A percentile compares a stretch with the other conserved stretches of the same genome.
phyloP scores from a whole-genome alignment of 2,113 vertebrate species.

The Forbesichthys agassizii region DNA sequence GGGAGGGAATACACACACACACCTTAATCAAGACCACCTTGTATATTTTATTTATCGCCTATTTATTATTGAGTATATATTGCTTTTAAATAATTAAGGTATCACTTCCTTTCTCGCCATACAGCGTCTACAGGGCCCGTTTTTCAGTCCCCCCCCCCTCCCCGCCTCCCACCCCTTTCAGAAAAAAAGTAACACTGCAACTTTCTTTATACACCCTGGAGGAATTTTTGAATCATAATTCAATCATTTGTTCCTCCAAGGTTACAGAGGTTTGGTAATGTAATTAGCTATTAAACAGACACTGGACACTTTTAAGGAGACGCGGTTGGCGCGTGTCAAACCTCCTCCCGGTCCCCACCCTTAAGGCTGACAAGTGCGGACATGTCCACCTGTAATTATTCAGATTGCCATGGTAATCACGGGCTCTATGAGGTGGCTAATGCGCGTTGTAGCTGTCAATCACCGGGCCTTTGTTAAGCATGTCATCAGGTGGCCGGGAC shows the following conservation, averaged over 20 bases:
- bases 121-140: conserved; percentile 56
- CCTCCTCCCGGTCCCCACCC: conserved; percentile 37
- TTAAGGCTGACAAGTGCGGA: conserved; percentile 41
- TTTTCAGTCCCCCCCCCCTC: conserved; percentile 31
- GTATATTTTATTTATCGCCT: conserved; percentile 72
- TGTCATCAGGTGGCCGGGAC: conserved; percentile 58
- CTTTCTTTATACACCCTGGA: conserved; percentile 55
- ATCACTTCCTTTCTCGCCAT: conserved; percentile 63
- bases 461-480: conserved; percentile 29
- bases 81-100: conserved; percentile 67
- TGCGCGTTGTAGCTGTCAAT: conserved; percentile 38
- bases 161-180: conserved; percentile 13
- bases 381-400: conserved; percentile 54
- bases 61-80: conserved; percentile 77
- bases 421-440: conserved; percentile 7
- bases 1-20: conserved; percentile 70
- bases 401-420: conserved; percentile 58
- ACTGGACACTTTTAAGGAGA: conserved; percentile 57
- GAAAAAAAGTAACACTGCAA: conserved; percentile 54
- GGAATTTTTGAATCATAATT: conserved; percentile 58
- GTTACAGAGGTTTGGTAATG: conserved; percentile 49
- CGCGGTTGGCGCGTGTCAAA: conserved; percentile 41
- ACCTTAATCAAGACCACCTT: conserved; percentile 75
- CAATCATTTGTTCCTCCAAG: conserved; percentile 62
- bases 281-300: conserved; percentile 62